These are phyloP conservation scores for Synanthedon tipuliformis DNA, from an alignment of 2,888 invertebrate genomes.

Conservation along the genomic window DNA sequence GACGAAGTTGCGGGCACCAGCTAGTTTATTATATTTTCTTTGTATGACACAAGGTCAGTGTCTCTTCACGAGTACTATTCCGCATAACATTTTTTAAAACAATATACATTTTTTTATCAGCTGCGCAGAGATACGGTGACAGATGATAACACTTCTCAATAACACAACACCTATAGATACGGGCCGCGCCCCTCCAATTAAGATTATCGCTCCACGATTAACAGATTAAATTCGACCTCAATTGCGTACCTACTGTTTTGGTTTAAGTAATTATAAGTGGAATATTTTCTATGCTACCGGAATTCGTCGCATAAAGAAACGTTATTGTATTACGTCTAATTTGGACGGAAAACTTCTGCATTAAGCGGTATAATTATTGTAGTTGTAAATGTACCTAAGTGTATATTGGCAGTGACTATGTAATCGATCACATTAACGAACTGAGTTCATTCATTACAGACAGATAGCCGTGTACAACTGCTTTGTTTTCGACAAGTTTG, in stretches of 20 bases:
- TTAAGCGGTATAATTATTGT: too few relatives aligned
- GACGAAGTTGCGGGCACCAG: too few relatives aligned
- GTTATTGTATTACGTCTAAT: neutral
- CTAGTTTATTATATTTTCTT: too few relatives aligned
- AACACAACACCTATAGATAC: slow-evolving; percentile 15
- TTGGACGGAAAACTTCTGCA: too few relatives aligned
- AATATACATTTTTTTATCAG: slow-evolving; percentile 18
- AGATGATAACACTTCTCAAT: slow-evolving; percentile 19
- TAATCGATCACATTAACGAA: slow-evolving; percentile 21
- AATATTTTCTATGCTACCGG: slow-evolving; percentile 21
- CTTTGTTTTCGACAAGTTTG: slow-evolving; percentile 20
- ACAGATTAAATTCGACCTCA: slow-evolving; percentile 28
- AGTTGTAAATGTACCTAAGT: neutral
- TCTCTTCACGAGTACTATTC: neutral
- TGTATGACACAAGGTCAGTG: neutral
- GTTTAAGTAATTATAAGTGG: slow-evolving; percentile 14
- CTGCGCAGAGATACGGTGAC: slow-evolving; percentile 19
- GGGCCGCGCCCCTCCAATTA: slow-evolving; percentile 54
- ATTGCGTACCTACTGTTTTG: slow-evolving; percentile 23
- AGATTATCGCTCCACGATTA: slow-evolving; percentile 39
- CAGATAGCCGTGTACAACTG: slow-evolving; percentile 16
- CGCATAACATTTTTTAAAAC: slow-evolving; percentile 30
- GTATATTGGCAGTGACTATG: slow-evolving; percentile 22
- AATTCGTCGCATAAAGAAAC: slow-evolving; percentile 1
- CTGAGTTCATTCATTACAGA: slow-evolving; percentile 30